Base-by-base conservation (phyloP, 1,140 invertebrate genomes). In the Gonioctena quinquepunctata region DNA sequence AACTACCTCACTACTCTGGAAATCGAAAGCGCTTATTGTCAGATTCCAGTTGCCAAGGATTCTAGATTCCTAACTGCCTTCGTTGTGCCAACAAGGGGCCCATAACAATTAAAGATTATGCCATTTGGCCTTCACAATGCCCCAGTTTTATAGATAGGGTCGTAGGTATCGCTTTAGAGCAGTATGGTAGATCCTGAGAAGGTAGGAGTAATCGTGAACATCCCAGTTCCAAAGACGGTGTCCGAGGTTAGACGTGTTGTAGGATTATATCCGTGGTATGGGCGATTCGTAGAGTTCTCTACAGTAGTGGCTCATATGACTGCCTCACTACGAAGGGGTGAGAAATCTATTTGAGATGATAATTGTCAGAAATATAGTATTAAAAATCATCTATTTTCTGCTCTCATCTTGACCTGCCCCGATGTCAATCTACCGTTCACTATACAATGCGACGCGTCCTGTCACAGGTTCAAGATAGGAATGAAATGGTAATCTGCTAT, bases 81-180 rank as follows among this genome's bases (percentile, higher is more conserved):
- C 62, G 25, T 68, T 1, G 23, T 69, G n/a, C 52, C 56, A 63
- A 67, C 70, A 8, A 18, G 60, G 49, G 71, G 69, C 4, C 42
- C 69, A 5, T 82, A 70, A 60, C 70, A 76, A 69, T 81, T 70
- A 56, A 71, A 61, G 6, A 11, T 61, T 1, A 80, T 84, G 77
- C 75, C 80, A 6, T 80, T 82, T 74, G 82, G 81, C 8, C 52
- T 83, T 0, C 59, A 56, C 6, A 82, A 80, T 72, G 42, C 67
- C 66, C 26, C 61, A 19, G 18, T 59, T 71, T 83, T 7, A 79
- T 83, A 59, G 79, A 82, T 23, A 66, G 67, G 42, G 64, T 80
- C 22, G 26, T 75, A 2, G 71, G 74, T 1, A 64, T 62, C 7
- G 16, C 16, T 19, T 2, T 57, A 79, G 7, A 77, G 77, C 63